A percentile compares a stretch with the other conserved stretches of the same genome.
phyloP scores from a whole-genome alignment of 92 coral and sea anemone genomes.

The Palythoa grandis region DNA sequence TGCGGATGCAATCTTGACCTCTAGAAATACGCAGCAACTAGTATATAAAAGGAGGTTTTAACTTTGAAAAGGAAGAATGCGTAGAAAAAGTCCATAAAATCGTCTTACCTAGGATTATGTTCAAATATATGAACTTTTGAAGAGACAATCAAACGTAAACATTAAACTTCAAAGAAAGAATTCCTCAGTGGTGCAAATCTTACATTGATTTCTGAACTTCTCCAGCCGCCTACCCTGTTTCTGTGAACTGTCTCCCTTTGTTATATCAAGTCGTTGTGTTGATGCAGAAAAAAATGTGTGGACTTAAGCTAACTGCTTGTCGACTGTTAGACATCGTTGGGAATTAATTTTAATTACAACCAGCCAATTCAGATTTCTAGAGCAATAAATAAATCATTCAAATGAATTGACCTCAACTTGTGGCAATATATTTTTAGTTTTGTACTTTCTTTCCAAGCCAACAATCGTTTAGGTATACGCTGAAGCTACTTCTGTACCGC shows the following conservation, averaged over 20 bases:
- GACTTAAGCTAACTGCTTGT: not conserved
- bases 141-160: too few relatives aligned
- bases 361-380: not conserved
- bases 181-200: not conserved
- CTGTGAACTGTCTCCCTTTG: not conserved
- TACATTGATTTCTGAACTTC: not conserved
- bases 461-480: too few relatives aligned
- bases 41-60: too few relatives aligned
- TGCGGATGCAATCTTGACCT: too few relatives aligned
- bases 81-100: too few relatives aligned
- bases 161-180: too few relatives aligned
- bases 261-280: not conserved
- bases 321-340: not conserved
- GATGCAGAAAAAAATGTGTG: not conserved
- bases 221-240: not conserved
- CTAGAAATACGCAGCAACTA: too few relatives aligned
- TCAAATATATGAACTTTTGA: too few relatives aligned
- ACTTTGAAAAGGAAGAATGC: too few relatives aligned
- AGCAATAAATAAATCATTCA: constrained; percentile 8
- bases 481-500: not conserved
- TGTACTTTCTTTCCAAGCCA: not conserved
- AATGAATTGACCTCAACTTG: constrained; percentile 28
- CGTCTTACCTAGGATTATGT: too few relatives aligned
- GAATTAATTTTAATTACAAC: not conserved
- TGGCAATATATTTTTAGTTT: not conserved